Evolutionary conservation across 2,797 vertebrate genomes (phyloP), one percentile per base, ranked within the genome.

Genomic region (Acridotheres tristis): DNA sequence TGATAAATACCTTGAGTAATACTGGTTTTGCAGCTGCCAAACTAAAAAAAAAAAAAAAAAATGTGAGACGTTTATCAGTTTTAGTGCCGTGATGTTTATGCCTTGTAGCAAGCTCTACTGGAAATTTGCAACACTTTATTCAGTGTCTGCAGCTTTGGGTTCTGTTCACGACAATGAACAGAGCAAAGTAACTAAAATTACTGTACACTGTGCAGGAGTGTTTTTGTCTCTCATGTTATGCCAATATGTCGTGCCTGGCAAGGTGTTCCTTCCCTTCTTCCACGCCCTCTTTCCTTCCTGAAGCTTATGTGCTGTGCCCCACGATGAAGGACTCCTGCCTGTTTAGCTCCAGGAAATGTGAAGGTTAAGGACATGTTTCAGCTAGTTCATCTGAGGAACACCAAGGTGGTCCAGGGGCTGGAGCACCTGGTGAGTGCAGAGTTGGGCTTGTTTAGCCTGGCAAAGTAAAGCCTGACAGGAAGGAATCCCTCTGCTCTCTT

Each of bases 41-140:
- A 45, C 55, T 88, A 91, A n/a, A 57, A 93, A 95, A 75, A 38
- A 59, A 95, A 93, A 76, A 42, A 59, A 90, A 29, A 27, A 36
- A 36, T 34, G 10, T 38, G 82, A 94, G 43, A 40, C 11, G 0
- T 73, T 94, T 88, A 93, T 94, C 62, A 57, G 29, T 48, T 83
- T 74, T 69, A 79, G 36, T 58, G 77, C 19, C 75, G 30, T 85
- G 34, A 38, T 90, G 23, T 90, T 92, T 89, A 53, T 59, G 48
- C 47, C 29, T 95, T 67, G 40, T 68, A 92, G 75, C 66, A 95
- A 92, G 88, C 11, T 43, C 74, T 30, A 11, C 48, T 79, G 81
- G 63, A 84, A 94, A 59, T 72, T 63, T 93, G 77, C 95, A 94
- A 85, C 57, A 89, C 6, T 16, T 73, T 65, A 51, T 68, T 79